These are phyloP conservation scores for Chalcosyrphus nemorum DNA, from an alignment of 2,888 invertebrate genomes.

Conservation along the genomic window DNA sequence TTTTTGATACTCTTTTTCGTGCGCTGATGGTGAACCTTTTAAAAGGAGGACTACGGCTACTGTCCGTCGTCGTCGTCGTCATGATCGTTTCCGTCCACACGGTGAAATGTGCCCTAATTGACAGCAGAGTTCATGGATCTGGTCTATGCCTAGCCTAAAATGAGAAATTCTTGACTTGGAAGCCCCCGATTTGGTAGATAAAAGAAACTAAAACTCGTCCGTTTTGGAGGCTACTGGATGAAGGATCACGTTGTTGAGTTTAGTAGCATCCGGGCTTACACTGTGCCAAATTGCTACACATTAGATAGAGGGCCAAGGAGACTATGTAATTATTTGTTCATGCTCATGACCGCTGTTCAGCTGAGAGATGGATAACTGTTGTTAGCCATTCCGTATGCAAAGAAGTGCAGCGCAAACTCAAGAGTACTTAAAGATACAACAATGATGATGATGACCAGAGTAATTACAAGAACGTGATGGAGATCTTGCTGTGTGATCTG, in stretches of 20 bases:
- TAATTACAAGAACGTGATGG: conserved; percentile 69
- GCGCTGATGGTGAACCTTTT: conserved; percentile 34
- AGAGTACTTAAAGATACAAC: conserved; percentile 39
- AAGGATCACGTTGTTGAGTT: conserved; percentile 48
- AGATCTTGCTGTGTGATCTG: conserved; percentile 54
- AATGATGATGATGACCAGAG: conserved; percentile 49
- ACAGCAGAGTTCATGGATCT: conserved; percentile 65
- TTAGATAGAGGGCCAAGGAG: conserved; percentile 61
- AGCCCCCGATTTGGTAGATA: conserved; percentile 46
- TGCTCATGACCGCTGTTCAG: conserved; percentile 40
- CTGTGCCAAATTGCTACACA: conserved; percentile 63
- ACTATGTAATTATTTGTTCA: conserved; percentile 49
- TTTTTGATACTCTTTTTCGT: background rate
- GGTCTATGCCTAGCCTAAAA: conserved; percentile 37
- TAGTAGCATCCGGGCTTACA: conserved; percentile 58
- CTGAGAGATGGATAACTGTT: conserved; percentile 35
- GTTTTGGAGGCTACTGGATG: conserved; percentile 24
- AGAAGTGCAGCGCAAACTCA: conserved; percentile 11
- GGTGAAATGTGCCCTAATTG: conserved; percentile 60
- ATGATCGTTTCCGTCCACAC: background rate
- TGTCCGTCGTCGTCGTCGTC: conserved; percentile 9
- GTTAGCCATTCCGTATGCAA: conserved; percentile 8
- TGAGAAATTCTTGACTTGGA: conserved; percentile 22
- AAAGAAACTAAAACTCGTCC: conserved; percentile 20
- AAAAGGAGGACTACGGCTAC: conserved; percentile 44